Evolutionary conservation across 2,797 vertebrate species (phyloP).

Genomic region (Micromesistius poutassou): DNA sequence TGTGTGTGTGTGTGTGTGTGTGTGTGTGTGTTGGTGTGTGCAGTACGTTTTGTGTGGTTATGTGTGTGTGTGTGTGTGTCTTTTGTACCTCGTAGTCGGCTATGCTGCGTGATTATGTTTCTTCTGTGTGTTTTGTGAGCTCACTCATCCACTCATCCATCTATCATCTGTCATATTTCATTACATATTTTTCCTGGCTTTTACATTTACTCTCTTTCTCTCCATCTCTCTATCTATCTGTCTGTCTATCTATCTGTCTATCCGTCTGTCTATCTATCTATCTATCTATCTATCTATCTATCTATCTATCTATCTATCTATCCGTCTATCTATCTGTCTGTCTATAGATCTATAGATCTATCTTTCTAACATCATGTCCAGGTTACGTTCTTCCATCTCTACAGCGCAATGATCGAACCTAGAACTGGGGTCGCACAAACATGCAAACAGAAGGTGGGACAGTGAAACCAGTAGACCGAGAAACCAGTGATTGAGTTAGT

Average conservation of each 20-base stretch:
- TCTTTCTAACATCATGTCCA: slow-evolving; percentile 39
- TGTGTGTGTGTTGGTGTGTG: background rate
- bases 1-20: background rate
- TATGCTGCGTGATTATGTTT: slow-evolving; percentile 5
- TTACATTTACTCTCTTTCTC: background rate
- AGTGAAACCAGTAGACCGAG: background rate
- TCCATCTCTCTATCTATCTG: background rate
- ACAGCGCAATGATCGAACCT: slow-evolving; percentile 34
- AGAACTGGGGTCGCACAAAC: slow-evolving; percentile 24
- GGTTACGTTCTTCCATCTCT: slow-evolving; percentile 20
- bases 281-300: slow-evolving; percentile 25
- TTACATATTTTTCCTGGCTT: background rate
- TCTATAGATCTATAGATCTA: background rate
- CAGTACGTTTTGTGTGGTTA: background rate
- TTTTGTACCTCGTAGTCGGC: slow-evolving; percentile 2
- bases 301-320: background rate
- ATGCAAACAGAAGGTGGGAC: slow-evolving; percentile 7
- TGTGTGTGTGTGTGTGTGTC: background rate
- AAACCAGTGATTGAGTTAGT: background rate
- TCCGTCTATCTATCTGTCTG: background rate
- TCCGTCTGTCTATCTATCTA: slow-evolving; percentile 20
- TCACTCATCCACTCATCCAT: background rate
- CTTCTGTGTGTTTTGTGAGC: slow-evolving; percentile 9
- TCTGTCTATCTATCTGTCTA: slow-evolving; percentile 6
- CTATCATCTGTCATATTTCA: background rate